Evolutionary conservation across 2,797 vertebrate species (phyloP).

Genomic region (Hapalemur alaotrensis): DNA sequence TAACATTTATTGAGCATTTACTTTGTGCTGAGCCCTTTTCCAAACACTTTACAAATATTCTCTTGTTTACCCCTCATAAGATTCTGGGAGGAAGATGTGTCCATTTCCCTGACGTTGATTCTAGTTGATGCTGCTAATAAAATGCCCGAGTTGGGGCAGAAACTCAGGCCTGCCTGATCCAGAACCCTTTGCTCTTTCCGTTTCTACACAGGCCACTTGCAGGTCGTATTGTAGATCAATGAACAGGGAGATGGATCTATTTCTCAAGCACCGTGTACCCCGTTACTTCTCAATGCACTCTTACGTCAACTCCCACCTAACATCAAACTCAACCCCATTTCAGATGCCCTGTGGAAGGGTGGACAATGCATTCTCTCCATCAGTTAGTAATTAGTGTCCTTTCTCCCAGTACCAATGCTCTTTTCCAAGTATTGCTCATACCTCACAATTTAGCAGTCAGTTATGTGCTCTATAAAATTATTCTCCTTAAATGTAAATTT

Average conservation of each 20-base stretch:
- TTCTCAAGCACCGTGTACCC: background rate
- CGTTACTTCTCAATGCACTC: background rate
- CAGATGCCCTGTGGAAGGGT: background rate
- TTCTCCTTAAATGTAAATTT: conserved; percentile 70
- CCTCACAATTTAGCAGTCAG: conserved; percentile 19
- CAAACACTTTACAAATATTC: background rate
- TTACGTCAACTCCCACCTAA: background rate
- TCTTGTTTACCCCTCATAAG: background rate
- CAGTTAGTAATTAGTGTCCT: background rate
- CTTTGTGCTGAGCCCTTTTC: background rate
- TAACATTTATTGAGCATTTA: background rate
- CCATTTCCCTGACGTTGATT: background rate
- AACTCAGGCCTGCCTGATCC: background rate
- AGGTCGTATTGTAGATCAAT: background rate
- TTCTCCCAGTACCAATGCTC: background rate
- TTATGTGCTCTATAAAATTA: conserved; percentile 47
- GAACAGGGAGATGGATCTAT: background rate
- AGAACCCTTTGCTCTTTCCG: background rate
- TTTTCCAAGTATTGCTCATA: background rate
- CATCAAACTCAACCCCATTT: background rate
- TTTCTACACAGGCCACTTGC: background rate
- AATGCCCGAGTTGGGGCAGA: background rate
- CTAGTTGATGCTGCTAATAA: background rate
- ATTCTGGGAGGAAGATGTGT: background rate
- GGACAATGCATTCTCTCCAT: background rate